These are phyloP conservation scores for Pelusios castaneus DNA, from an alignment of 2,113 vertebrate genomes.

Conservation along the genomic window DNA sequence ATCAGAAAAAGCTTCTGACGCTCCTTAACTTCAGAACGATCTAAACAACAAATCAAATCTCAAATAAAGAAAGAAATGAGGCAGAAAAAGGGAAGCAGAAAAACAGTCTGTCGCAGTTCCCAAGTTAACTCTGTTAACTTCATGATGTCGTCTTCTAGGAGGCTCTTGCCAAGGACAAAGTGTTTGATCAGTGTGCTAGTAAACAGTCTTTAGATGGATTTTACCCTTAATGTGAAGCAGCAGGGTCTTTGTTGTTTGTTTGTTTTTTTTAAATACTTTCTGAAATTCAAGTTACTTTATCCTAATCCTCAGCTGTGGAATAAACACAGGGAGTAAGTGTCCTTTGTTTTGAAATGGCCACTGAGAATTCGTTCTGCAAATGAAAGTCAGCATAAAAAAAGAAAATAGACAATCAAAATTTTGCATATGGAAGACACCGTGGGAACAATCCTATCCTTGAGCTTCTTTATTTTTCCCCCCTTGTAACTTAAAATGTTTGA, in stretches of 20 bases:
- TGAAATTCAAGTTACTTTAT: constrained; percentile 50
- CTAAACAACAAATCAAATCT: neutral
- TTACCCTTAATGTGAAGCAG: constrained; percentile 22
- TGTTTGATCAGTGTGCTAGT: neutral
- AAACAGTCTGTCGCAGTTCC: constrained; percentile 29
- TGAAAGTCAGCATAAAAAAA: constrained; percentile 15
- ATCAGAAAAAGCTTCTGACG: neutral
- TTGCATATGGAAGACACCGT: neutral
- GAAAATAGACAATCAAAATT: constrained; percentile 1
- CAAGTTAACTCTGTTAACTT: constrained; percentile 51
- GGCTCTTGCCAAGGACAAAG: neutral
- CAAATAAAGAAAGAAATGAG: constrained; percentile 18
- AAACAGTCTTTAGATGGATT: constrained; percentile 25
- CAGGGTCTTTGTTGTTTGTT: constrained; percentile 8
- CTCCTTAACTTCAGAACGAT: neutral
- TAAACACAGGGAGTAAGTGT: constrained; percentile 39
- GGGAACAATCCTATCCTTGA: neutral
- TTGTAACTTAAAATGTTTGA: neutral
- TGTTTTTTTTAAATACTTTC: neutral
- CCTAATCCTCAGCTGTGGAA: constrained; percentile 46
- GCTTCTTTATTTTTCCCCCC: neutral
- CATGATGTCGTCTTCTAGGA: neutral
- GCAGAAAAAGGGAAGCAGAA: constrained; percentile 17
- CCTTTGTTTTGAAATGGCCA: constrained; percentile 47
- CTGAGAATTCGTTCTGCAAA: constrained; percentile 29